Conservation (phyloP, 2,888 invertebrate genomes). For the Oscheius onirici region DNA sequence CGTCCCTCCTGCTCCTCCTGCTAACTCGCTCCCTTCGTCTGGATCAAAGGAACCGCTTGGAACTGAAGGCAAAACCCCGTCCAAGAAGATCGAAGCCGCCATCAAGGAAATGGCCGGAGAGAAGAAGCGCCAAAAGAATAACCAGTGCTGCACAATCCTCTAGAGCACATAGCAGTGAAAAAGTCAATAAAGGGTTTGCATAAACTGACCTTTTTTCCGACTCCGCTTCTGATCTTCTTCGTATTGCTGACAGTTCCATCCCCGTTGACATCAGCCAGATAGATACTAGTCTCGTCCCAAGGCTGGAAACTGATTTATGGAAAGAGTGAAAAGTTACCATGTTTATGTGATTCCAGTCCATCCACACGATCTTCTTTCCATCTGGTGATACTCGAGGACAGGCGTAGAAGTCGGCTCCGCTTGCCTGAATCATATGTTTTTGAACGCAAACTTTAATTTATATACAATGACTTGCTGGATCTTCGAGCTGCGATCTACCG, state of each 20-base stretch:
- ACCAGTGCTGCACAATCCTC: not conserved
- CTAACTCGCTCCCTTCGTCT: too few relatives aligned
- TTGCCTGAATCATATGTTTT: constrained; percentile 39
- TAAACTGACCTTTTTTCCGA: constrained; percentile 35
- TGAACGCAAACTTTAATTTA: not conserved
- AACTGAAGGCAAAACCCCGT: too few relatives aligned
- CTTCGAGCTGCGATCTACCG: constrained; percentile 42
- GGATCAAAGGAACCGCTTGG: too few relatives aligned
- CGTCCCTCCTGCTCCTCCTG: too few relatives aligned
- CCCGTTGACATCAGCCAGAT: constrained; percentile 65
- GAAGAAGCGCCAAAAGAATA: not conserved
- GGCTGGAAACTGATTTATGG: constrained; percentile 69
- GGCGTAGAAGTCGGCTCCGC: constrained; percentile 74
- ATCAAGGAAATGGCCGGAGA: too few relatives aligned
- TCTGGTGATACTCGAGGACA: constrained; percentile 73
- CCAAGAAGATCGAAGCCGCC: too few relatives aligned
- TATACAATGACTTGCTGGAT: constrained; percentile 40
- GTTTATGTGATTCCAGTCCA: constrained; percentile 74
- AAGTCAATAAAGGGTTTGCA: not conserved
- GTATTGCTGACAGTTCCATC: constrained; percentile 60
- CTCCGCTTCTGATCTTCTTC: constrained; percentile 38
- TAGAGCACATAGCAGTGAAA: not conserved
- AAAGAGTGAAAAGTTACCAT: constrained; percentile 70
- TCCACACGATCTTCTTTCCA: constrained; percentile 73
- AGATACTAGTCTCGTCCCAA: constrained; percentile 73